These are phyloP conservation scores for Sepiola atlantica DNA, from an alignment of 2,888 invertebrate genomes.

Conservation along the genomic window DNA sequence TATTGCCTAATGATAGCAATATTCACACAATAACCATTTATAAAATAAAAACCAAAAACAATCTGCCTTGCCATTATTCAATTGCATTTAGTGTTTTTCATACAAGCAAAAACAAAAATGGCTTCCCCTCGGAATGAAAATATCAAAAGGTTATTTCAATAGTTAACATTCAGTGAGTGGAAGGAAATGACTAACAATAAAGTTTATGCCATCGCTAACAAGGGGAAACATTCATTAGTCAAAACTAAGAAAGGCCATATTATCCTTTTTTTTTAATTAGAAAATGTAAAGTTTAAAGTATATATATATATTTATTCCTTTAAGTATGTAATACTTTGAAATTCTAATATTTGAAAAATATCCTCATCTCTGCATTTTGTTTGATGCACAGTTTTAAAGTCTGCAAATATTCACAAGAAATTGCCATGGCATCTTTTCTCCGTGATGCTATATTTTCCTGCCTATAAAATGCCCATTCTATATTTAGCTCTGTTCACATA, in stretches of 20 bases:
- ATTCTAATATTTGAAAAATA: too few species aligned
- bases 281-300: not conserved
- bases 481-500: not conserved
- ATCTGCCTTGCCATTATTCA: too few species aligned
- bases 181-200: not conserved
- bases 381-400: too few species aligned
- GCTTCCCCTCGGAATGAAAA: not conserved
- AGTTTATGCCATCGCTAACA: not conserved
- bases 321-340: too few species aligned
- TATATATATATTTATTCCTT: too few species aligned
- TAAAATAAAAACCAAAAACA: too few species aligned
- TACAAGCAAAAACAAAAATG: not conserved
- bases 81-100: too few species aligned
- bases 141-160: not conserved
- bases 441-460: too few species aligned
- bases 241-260: not conserved
- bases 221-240: not conserved
- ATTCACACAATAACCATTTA: too few species aligned
- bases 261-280: not conserved
- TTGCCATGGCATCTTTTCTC: too few species aligned
- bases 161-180: not conserved
- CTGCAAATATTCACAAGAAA: too few species aligned
- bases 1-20: too few species aligned
- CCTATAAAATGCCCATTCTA: not conserved
- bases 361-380: not conserved